A percentile compares a stretch with the other conserved stretches of the same genome.
These are phyloP conservation scores for Trichopoda pennipes DNA, from an alignment of 2,888 invertebrate species.

Conservation along the genomic window DNA sequence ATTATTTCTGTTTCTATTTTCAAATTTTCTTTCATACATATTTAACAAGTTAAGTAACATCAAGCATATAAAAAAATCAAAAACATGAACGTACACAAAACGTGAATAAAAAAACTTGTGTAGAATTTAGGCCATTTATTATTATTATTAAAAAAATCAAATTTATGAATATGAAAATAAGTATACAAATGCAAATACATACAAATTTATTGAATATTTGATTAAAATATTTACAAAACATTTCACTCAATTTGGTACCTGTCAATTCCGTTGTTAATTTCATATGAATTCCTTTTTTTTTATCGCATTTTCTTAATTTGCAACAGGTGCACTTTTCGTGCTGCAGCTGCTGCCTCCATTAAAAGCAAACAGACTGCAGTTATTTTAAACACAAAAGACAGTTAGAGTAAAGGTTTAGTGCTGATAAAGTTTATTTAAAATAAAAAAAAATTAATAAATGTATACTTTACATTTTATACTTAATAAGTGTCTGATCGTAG, in stretches of 20 bases:
- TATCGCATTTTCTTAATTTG: constrained; percentile 54
- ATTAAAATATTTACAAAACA: constrained; percentile 61
- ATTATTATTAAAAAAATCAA: constrained; percentile 10
- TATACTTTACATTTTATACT: background rate
- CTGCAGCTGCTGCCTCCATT: constrained; percentile 14
- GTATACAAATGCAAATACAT: constrained; percentile 14
- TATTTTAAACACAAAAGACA: constrained; percentile 37
- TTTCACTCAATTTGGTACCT: constrained; percentile 53
- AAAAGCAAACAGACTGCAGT: constrained; percentile 19
- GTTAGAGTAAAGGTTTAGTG: constrained; percentile 23
- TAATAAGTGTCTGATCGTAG: background rate
- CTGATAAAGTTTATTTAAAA: constrained; percentile 35
- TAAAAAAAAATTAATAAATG: constrained; percentile 18
- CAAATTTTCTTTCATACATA: background rate
- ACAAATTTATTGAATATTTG: constrained; percentile 50
- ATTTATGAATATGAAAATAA: background rate
- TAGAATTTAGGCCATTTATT: constrained; percentile 15
- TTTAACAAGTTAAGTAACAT: no score
- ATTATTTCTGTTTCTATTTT: background rate
- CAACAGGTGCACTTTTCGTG: constrained; percentile 58
- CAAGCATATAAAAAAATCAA: no score
- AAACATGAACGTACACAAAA: background rate
- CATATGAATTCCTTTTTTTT: constrained; percentile 26
- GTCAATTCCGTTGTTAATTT: constrained; percentile 53
- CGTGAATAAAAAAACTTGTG: background rate